phyloP scores from a whole-genome alignment of 2,113 vertebrate genomes.

The Clarias gariepinus region DNA sequence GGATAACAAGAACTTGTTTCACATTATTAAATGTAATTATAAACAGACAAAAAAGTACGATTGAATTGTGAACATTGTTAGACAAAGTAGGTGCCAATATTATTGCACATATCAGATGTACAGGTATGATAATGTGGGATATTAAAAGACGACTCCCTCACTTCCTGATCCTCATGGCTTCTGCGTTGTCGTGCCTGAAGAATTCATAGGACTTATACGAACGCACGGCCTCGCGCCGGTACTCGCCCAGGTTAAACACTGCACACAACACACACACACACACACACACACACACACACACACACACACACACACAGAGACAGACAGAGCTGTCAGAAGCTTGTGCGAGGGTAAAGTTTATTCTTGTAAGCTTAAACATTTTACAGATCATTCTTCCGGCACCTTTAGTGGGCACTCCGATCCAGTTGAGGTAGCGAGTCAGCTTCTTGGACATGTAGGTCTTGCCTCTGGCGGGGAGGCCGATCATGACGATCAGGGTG shows the following conservation, averaged over 20 bases:
- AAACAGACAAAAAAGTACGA: not conserved
- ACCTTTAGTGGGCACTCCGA: conserved; percentile 96
- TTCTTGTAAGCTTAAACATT: not conserved
- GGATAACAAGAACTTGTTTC: not conserved
- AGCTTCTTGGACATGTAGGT: conserved; percentile 98
- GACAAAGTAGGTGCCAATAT: not conserved
- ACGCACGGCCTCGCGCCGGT: conserved; percentile 87
- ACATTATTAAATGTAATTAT: not conserved
- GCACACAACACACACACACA: conserved; percentile 40
- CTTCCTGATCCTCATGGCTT: conserved; percentile 96
- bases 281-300: conserved; percentile 5
- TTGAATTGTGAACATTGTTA: not conserved
- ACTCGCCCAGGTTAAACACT: conserved; percentile 97
- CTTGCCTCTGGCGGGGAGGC: conserved; percentile 88
- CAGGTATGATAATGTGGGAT: not conserved
- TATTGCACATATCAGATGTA: not conserved
- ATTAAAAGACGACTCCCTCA: conserved; percentile 64
- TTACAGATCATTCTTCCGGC: not conserved
- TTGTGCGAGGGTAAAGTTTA: not conserved
- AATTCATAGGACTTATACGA: conserved; percentile 96
- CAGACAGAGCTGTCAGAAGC: not conserved
- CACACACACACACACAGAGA: not conserved
- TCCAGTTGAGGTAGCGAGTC: conserved; percentile 99
- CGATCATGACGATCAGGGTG: conserved; percentile 95
- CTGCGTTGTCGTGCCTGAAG: conserved; percentile 95